Base-by-base conservation (phyloP, 1,140 invertebrate genomes). In the Olivierus martensii region DNA sequence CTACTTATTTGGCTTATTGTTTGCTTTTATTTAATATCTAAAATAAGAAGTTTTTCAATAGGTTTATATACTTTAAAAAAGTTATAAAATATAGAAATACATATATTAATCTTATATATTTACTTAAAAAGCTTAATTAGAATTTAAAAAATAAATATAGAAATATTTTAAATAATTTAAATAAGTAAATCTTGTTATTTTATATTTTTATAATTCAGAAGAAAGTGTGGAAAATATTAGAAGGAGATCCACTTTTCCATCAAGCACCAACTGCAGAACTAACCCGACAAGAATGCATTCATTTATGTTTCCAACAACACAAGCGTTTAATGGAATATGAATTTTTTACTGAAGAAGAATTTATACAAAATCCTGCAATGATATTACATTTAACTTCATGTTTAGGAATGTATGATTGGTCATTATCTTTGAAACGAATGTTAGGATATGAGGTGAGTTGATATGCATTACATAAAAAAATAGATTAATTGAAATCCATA, bases 221-320 rank as follows among this genome's bases (percentile, higher is more conserved):
- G 61, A 79, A 79, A 65, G 72, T 93, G 55, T 92, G 84, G 82
- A 75, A 79, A 21, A 79, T 78, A 4, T 65, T 95, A 36, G 79
- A 87, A 69, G 79, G 73, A n/a, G 83, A 91, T 67, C 82, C 86
- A 6, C 61, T 83, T 0, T 96, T 95, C 66, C 71, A 74, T 54
- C 73, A 59, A 34, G 77, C 36, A 71, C 74, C 59, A 62, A 59
- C 19, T 64, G 66, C 63, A 3, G 69, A 75, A n/a, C 73, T 77
- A 11, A 70, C 75, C 6, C 66, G 84, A n/a, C 83, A 89, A 52
- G 83, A 92, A 53, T 63, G 75, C 37, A 69, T 83, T 36, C 70
- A 76, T 42, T 53, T 81, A 18, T 70, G 79, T 14, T 75, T 77
- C 38, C 73, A 75, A 48, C 68, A 79, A 58, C 73, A 75, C 64